Percentiles rank a stretch among this genome's conserved stretches.
Conservation (phyloP, 2,113 vertebrate species). For the Sterna hirundo region DNA sequence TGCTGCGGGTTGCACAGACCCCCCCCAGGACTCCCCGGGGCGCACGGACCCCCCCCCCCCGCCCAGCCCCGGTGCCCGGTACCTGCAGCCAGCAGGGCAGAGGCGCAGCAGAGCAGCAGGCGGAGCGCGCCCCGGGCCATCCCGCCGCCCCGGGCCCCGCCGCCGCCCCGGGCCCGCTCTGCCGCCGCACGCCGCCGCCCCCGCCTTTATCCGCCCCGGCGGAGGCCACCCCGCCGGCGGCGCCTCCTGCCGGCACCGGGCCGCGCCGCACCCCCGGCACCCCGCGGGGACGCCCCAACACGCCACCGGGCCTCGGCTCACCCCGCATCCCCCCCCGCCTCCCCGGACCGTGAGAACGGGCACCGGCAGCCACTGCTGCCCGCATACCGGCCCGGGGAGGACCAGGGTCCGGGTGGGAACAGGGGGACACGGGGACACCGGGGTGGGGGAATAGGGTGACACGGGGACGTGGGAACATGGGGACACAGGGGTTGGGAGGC, state of each 20-base stretch:
- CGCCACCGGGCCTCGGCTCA: not conserved
- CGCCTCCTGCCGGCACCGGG: not conserved
- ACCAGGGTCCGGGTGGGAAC: too few relatives aligned
- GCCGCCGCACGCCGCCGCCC: not conserved
- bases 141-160: not conserved
- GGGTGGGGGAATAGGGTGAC: not conserved
- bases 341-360: not conserved
- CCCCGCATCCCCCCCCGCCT: not conserved
- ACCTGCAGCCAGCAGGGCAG: slow-evolving; percentile 10
- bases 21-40: not conserved
- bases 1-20: not conserved
- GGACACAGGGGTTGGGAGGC: too few relatives aligned
- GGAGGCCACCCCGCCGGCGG: not conserved
- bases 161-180: not conserved
- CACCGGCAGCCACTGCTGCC: not conserved
- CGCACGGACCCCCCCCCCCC: not conserved
- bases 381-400: not conserved
- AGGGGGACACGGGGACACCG: too few relatives aligned
- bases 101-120: not conserved
- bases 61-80: not conserved
- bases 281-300: not conserved
- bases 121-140: not conserved
- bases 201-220: not conserved
- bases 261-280: not conserved
- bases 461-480: too few relatives aligned